phyloP scores from a whole-genome alignment of 2,797 vertebrate species.

The Mastacembelus armatus region DNA sequence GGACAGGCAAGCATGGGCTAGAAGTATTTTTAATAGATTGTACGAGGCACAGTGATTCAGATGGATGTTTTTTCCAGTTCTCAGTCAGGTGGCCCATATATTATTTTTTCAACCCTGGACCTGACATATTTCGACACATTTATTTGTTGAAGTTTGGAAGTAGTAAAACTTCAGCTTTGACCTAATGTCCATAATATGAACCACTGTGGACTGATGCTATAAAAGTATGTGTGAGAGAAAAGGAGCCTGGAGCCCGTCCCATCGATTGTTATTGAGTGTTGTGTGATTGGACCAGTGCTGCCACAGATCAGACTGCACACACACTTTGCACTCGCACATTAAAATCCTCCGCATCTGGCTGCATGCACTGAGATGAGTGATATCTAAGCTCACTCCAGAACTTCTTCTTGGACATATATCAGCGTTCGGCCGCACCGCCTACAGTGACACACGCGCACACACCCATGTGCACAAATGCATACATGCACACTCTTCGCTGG shows the following conservation, averaged over 20 bases:
- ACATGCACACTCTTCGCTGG: conserved; percentile 32
- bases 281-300: conserved; percentile 41
- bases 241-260: conserved; percentile 40
- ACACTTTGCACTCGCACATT: conserved; percentile 55
- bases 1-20: conserved; percentile 1
- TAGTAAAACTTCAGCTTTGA: conserved; percentile 57
- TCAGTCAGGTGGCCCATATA: conserved; percentile 45
- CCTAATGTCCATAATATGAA: conserved; percentile 56
- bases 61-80: conserved; percentile 1
- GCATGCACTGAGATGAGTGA: conserved; percentile 51
- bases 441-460: conserved; percentile 16
- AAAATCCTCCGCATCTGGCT: conserved; percentile 49
- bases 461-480: conserved; percentile 25
- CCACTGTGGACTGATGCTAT: conserved; percentile 40
- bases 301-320: conserved; percentile 54
- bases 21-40: background rate
- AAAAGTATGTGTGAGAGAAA: conserved; percentile 43
- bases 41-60: background rate
- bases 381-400: conserved; percentile 47
- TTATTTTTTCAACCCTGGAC: conserved; percentile 41
- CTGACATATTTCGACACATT: conserved; percentile 57
- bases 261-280: conserved; percentile 54
- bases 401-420: conserved; percentile 46
- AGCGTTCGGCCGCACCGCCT: conserved; percentile 30
- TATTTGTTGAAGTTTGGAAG: conserved; percentile 69